A percentile compares a stretch with the other conserved stretches of the same genome.
Evolutionary conservation across 1,140 invertebrate species (phyloP).

Genomic region (Drosophila malerkotliana): DNA sequence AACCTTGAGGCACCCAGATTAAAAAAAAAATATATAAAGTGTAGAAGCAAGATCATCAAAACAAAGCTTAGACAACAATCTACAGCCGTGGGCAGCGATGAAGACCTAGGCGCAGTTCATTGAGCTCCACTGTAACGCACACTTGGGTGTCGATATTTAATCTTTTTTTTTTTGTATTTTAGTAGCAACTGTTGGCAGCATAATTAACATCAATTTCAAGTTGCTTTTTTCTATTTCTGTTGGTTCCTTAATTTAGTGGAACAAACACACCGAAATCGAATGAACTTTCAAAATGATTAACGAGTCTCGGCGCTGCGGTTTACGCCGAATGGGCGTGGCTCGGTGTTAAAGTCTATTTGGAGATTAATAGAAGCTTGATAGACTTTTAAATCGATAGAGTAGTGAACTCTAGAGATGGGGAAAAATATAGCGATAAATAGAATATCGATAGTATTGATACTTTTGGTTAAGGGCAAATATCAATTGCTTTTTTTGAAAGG

Average conservation of each 20-base stretch:
- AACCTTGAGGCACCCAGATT: conserved; percentile 46
- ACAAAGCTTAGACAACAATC: conserved; percentile 25
- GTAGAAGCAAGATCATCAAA: conserved; percentile 13
- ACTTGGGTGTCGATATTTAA: conserved; percentile 27
- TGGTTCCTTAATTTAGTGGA: conserved; percentile 41
- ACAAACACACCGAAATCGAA: conserved; percentile 55
- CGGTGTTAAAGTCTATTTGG: conserved; percentile 33
- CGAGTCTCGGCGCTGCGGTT: conserved; percentile 32
- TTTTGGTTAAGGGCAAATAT: background rate
- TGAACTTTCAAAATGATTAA: conserved; percentile 65
- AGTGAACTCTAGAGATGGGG: conserved; percentile 3
- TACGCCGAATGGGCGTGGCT: conserved; percentile 38
- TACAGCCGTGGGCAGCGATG: conserved; percentile 36
- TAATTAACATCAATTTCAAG: conserved; percentile 71
- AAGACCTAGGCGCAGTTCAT: conserved; percentile 68
- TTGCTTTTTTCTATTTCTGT: conserved; percentile 15
- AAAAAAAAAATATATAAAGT: background rate
- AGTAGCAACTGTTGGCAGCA: conserved; percentile 66
- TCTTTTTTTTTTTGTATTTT: conserved; percentile 9
- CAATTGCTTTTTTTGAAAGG: too few species aligned
- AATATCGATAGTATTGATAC: background rate
- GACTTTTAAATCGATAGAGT: conserved; percentile 20
- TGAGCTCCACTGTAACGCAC: conserved; percentile 55
- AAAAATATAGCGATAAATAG: background rate
- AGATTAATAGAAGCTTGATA: conserved; percentile 12